Evolutionary conservation across 1,140 invertebrate species (phyloP).

Genomic region (Microplitis mediator): DNA sequence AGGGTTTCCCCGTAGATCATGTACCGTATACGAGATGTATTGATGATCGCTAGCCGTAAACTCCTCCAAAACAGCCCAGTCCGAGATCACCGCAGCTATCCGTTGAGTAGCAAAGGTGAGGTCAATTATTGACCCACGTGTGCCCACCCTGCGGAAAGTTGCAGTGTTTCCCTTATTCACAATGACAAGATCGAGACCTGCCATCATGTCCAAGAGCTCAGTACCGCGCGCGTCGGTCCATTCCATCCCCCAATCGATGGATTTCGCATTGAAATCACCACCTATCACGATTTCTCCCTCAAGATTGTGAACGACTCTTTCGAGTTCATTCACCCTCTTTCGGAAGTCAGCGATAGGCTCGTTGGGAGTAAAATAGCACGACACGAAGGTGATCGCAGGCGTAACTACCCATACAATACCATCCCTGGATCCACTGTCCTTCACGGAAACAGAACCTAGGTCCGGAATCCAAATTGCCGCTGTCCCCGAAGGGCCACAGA

Average conservation of each 20-base stretch:
- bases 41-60: neutral
- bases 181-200: neutral
- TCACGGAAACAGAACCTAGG: too few relatives aligned
- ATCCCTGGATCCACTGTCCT: too few relatives aligned
- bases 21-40: neutral
- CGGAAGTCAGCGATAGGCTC: conserved; percentile 22
- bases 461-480: too few relatives aligned
- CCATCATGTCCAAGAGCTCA: conserved; percentile 8
- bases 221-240: neutral
- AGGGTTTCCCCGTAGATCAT: neutral
- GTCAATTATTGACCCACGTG: neutral
- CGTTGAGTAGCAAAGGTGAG: neutral
- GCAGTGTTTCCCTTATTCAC: neutral
- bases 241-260: neutral
- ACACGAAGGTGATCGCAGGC: neutral
- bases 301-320: neutral
- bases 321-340: conserved; percentile 15
- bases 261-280: neutral
- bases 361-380: conserved; percentile 33
- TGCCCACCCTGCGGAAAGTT: conserved; percentile 23
- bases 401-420: too few relatives aligned
- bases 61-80: neutral
- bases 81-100: neutral
- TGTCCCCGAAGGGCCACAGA: too few relatives aligned
- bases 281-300: conserved; percentile 20